Evolutionary conservation across 64 coral and sea anemone species (phyloP).

Genomic region (Actinia equina): DNA sequence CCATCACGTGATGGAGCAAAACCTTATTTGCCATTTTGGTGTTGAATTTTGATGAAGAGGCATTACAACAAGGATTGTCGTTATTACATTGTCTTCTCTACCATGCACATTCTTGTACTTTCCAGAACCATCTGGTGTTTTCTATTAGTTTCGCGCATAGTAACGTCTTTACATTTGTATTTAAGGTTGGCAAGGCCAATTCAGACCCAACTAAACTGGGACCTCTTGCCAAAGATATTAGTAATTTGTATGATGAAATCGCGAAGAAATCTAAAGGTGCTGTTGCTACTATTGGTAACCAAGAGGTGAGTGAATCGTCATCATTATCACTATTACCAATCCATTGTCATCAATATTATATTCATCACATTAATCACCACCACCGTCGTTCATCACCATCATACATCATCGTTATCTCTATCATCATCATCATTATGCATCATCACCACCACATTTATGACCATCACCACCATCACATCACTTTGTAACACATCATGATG

Average conservation of each 20-base stretch:
- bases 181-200: slow-evolving; percentile 82
- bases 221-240: slow-evolving; percentile 85
- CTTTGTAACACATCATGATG: too few species aligned
- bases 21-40: too few species aligned
- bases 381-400: background rate
- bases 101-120: too few species aligned
- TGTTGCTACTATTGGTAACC: slow-evolving; percentile 72
- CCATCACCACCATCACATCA: background rate
- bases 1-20: too few species aligned
- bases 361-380: background rate
- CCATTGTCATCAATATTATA: background rate
- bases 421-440: background rate
- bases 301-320: slow-evolving; percentile 52
- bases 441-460: background rate
- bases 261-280: slow-evolving; percentile 77
- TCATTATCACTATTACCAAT: background rate
- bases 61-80: too few species aligned
- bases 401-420: background rate
- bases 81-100: too few species aligned
- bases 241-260: slow-evolving; percentile 71
- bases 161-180: background rate
- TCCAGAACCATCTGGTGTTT: too few species aligned
- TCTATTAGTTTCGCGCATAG: too few species aligned
- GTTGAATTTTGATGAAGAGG: too few species aligned
- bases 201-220: slow-evolving; percentile 83